Evolutionary conservation across 2,888 invertebrate species (phyloP).

Genomic region (Teleiodes luculella): DNA sequence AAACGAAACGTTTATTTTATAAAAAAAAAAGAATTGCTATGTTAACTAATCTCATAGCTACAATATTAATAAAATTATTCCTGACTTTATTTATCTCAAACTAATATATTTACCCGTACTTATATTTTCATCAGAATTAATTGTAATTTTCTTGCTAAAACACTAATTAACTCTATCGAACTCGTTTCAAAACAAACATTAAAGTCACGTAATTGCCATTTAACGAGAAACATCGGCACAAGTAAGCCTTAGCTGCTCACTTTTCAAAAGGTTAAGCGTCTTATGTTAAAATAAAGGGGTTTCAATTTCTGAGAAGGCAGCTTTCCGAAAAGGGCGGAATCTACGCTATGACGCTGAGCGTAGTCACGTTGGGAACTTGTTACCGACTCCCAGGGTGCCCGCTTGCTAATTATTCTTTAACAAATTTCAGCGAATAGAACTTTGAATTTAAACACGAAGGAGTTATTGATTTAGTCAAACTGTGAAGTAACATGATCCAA

Average conservation of each 20-base stretch:
- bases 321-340: slow-evolving; percentile 13
- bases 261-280: neutral
- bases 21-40: too few species aligned
- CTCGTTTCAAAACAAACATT: neutral
- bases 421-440: slow-evolving; percentile 31
- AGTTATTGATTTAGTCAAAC: slow-evolving; percentile 35
- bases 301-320: slow-evolving; percentile 13
- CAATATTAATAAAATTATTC: too few species aligned
- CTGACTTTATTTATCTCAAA: too few species aligned
- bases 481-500: slow-evolving; percentile 37
- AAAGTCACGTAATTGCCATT: neutral
- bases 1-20: too few species aligned
- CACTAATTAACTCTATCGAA: neutral
- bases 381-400: slow-evolving; percentile 23
- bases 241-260: neutral
- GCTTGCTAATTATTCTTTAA: slow-evolving; percentile 33
- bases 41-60: too few species aligned
- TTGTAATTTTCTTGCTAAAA: neutral
- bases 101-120: too few species aligned
- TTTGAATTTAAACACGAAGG: slow-evolving; percentile 29
- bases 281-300: slow-evolving; percentile 16
- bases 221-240: neutral
- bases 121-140: too few species aligned
- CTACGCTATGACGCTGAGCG: slow-evolving; percentile 15
- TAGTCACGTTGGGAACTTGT: slow-evolving; percentile 19